These are phyloP conservation scores for Sympetrum striolatum DNA, from an alignment of 2,888 invertebrate genomes.

Conservation along the genomic window DNA sequence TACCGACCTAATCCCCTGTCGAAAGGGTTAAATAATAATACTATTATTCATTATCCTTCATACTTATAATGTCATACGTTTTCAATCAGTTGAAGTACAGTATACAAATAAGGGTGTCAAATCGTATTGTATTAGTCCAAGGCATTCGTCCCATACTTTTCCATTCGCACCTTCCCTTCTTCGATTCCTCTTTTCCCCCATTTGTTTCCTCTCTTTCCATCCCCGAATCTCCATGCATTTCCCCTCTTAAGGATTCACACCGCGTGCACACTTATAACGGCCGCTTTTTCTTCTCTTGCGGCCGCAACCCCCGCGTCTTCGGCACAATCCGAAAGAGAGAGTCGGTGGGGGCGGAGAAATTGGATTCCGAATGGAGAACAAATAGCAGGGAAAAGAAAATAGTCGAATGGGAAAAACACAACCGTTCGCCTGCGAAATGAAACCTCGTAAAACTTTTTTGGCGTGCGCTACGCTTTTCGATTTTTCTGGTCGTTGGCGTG, in stretches of 20 bases:
- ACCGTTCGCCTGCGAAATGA: slow-evolving; percentile 13
- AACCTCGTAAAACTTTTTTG: slow-evolving; percentile 35
- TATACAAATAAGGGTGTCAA: too few species aligned
- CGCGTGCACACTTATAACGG: slow-evolving; percentile 4
- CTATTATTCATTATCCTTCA: too few species aligned
- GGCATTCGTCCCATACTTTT: not conserved
- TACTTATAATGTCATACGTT: too few species aligned
- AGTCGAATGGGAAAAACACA: not conserved
- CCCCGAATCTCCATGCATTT: not conserved
- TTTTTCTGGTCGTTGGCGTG: not conserved
- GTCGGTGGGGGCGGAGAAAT: not conserved
- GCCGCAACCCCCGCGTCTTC: not conserved
- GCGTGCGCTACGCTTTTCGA: slow-evolving; percentile 10
- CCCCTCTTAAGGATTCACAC: not conserved
- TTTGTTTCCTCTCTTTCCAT: not conserved
- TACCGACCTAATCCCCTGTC: too few species aligned
- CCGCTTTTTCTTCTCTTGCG: not conserved
- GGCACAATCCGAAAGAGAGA: not conserved
- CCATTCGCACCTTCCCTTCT: not conserved
- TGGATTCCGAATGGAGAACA: slow-evolving; percentile 33
- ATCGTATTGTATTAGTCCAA: too few species aligned
- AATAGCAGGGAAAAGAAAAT: slow-evolving; percentile 35
- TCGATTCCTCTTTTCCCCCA: not conserved
- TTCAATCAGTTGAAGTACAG: too few species aligned
- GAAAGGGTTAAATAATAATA: too few species aligned